Evolutionary conservation across 2,888 invertebrate genomes (phyloP), one percentile per base, ranked within the genome.

Genomic region (Drosophila silvestris): DNA sequence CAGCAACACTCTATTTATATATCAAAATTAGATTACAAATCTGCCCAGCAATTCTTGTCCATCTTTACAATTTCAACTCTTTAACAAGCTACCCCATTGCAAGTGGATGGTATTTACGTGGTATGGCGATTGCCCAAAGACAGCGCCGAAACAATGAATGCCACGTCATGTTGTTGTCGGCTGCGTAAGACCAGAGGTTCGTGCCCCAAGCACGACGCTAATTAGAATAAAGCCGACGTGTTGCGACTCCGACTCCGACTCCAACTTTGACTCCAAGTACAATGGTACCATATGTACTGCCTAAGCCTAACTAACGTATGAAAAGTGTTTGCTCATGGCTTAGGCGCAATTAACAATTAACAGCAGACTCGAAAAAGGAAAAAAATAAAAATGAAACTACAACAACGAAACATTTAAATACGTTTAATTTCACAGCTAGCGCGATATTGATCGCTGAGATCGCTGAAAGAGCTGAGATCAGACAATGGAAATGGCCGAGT

Each of bases 191-290:
- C 86, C 82, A 75, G 85, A 77, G 78, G 73, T 77, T 64, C 62
- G 58, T 56, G 80, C 73, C 72, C 74, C 76, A 54, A 67, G 76
- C 81, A 77, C 77, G 62, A 78, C 88, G 91, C 91, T 91, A 91
- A 91, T 91, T 91, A 91, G 91, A 91, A 91, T 91, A 90, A 79
- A 78, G 81, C 79, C 79, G 80, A 64, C 71, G 60, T 41, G 41
- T 41, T 41, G 41, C 41, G 41, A n/a, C 41, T 41, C 41, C n/a
- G 1, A n/a, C 41, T 37, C 44, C 6, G n/a, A 22, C 41, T 10
- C n/a, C 41, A 28, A 28, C 41, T 41, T n/a, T 5, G 16, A 22
- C 16, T 16, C 16, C 26, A 47, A 47, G 47, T 26, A 47, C 47
- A 51, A 53, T 37, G 26, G 69, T 41, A 62, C 52, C 58, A 41